A percentile compares a stretch with the other conserved stretches of the same genome.
These are phyloP conservation scores for Nomada flava DNA, from an alignment of 2,888 invertebrate species.

Conservation along the genomic window DNA sequence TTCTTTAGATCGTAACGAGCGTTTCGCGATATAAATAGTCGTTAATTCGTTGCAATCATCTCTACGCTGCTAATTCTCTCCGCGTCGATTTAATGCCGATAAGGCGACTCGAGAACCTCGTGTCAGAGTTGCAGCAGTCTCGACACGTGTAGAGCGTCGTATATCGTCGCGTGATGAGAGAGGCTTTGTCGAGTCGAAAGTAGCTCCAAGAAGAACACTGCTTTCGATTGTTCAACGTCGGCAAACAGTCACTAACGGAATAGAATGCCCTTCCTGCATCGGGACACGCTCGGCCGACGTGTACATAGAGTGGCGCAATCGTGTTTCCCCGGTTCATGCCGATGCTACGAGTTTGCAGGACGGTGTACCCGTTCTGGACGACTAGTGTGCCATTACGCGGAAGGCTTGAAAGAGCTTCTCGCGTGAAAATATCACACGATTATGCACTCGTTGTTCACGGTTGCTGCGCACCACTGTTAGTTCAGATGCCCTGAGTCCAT, in stretches of 20 bases:
- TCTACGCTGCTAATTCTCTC: no score
- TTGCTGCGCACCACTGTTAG: no score
- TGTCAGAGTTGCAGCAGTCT: no score
- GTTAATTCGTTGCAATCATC: no score
- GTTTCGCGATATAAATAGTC: no score
- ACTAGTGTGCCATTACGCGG: neutral
- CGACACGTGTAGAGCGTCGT: neutral
- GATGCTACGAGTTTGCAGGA: neutral
- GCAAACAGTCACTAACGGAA: constrained; percentile 45
- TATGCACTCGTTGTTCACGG: no score
- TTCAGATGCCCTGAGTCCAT: neutral
- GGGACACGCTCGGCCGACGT: constrained; percentile 17
- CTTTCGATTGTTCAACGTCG: constrained; percentile 68
- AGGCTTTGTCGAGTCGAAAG: constrained; percentile 45
- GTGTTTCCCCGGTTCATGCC: constrained; percentile 25
- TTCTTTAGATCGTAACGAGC: no score
- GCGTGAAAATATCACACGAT: neutral
- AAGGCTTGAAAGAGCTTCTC: neutral
- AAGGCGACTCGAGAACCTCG: no score
- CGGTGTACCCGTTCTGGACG: neutral
- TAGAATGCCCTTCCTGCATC: neutral
- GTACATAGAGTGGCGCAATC: constrained; percentile 46
- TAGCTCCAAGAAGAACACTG: constrained; percentile 34
- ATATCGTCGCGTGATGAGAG: constrained; percentile 24
- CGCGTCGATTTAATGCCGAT: no score